Evolutionary conservation across 1,140 invertebrate species (phyloP).

Genomic region (Macrotrachela quadricornifera): DNA sequence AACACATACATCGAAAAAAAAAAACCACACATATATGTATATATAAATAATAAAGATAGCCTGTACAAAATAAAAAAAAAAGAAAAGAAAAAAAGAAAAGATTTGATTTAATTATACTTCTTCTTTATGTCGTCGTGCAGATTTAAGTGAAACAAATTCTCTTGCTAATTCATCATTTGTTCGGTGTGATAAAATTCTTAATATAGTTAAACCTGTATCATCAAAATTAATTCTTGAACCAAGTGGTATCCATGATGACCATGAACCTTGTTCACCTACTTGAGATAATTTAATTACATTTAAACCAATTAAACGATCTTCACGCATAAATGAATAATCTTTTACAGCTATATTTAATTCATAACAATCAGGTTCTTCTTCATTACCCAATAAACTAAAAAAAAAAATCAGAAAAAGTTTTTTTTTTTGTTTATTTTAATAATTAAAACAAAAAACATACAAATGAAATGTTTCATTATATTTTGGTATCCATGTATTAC

Average conservation of each 20-base stretch:
- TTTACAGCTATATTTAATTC: slow-evolving; percentile 94
- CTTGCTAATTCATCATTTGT: slow-evolving; percentile 96
- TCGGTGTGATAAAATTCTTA: slow-evolving; percentile 85
- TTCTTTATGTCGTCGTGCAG: slow-evolving; percentile 4
- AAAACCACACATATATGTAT: too few species aligned
- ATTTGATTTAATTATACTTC: too few species aligned
- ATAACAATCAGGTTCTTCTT: slow-evolving; percentile 80
- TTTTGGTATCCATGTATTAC: slow-evolving; percentile 92
- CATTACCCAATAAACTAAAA: slow-evolving; percentile 37
- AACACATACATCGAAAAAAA: too few species aligned
- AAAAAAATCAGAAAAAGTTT: not conserved
- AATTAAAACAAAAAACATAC: not conserved
- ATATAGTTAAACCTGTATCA: slow-evolving; percentile 95
- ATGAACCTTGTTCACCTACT: slow-evolving; percentile 60
- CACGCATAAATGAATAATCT: slow-evolving; percentile 92
- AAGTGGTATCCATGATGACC: slow-evolving; percentile 77
- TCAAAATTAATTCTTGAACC: slow-evolving; percentile 91
- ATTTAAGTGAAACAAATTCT: slow-evolving; percentile 55
- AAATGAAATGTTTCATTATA: slow-evolving; percentile 95
- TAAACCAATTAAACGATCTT: slow-evolving; percentile 85
- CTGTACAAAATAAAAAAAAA: too few species aligned
- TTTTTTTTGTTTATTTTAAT: not conserved
- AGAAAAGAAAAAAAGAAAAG: too few species aligned
- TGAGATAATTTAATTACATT: slow-evolving; percentile 86
- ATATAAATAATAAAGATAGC: too few species aligned